Evolutionary conservation across 1,140 invertebrate genomes (phyloP).

Genomic region (Procambarus virginalis): DNA sequence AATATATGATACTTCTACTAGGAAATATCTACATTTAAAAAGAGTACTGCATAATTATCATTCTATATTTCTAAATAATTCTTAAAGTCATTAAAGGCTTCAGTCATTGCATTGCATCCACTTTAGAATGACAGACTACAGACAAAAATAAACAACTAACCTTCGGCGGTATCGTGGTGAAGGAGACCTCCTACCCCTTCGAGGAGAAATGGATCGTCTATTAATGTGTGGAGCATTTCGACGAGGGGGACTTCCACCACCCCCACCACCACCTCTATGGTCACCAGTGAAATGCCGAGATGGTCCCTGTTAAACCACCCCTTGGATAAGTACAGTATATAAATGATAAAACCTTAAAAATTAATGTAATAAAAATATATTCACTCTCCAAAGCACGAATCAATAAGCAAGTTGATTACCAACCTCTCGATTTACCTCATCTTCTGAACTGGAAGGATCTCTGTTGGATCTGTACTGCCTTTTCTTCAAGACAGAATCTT

Average conservation of each 20-base stretch:
- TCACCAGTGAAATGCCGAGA: constrained; percentile 26
- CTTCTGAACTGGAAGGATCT: constrained; percentile 82
- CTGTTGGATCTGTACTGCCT: constrained; percentile 89
- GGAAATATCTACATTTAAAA: too few relatives aligned
- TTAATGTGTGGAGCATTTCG: constrained; percentile 14
- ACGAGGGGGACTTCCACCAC: constrained; percentile 24
- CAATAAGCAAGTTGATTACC: background rate
- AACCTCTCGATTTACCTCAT: constrained; percentile 74
- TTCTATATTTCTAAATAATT: too few relatives aligned
- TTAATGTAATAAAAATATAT: too few relatives aligned
- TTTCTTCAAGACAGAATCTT: constrained; percentile 86
- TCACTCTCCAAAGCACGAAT: background rate
- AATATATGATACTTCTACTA: too few relatives aligned
- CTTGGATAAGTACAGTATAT: background rate
- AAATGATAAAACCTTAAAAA: background rate
- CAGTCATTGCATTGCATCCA: too few relatives aligned
- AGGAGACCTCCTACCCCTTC: constrained; percentile 28
- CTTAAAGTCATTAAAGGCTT: too few relatives aligned
- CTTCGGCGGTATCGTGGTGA: constrained; percentile 38
- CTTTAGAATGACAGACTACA: too few relatives aligned
- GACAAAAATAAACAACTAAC: background rate
- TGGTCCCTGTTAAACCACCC: constrained; percentile 1
- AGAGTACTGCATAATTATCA: too few relatives aligned
- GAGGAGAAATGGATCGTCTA: constrained; percentile 8
- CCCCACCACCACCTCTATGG: constrained; percentile 26